Evolutionary conservation across 2,888 invertebrate genomes (phyloP).

Genomic region (Drosophila demipolita): DNA sequence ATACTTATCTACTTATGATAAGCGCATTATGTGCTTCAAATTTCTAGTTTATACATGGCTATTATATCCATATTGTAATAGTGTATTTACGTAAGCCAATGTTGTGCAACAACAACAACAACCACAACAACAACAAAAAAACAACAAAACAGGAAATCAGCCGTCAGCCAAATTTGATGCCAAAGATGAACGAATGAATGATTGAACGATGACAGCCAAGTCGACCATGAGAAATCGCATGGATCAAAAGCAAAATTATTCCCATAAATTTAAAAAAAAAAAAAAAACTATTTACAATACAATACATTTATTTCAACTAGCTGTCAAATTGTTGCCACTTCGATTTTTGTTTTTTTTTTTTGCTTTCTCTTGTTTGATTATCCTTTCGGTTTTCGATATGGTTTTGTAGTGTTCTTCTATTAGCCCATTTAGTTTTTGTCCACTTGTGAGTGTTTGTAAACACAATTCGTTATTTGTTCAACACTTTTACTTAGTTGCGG

Average conservation of each 20-base stretch:
- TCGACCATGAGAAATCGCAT: constrained; percentile 10
- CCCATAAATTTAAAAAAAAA: constrained; percentile 8
- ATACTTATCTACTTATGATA: constrained; percentile 49
- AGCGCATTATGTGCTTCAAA: constrained; percentile 69
- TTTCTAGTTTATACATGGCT: constrained; percentile 48
- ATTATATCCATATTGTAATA: constrained; percentile 53
- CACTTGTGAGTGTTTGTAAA: constrained; percentile 56
- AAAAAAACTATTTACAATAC: constrained; percentile 18
- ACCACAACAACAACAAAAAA: constrained; percentile 18
- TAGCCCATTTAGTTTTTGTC: constrained; percentile 34
- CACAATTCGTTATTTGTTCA: constrained; percentile 45
- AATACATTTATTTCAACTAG: constrained; percentile 43
- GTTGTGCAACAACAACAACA: constrained; percentile 26
- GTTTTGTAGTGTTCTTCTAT: constrained; percentile 44
- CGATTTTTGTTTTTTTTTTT: neutral
- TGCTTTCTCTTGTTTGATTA: constrained; percentile 6
- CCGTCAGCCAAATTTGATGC: constrained; percentile 52
- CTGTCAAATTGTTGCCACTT: constrained; percentile 38
- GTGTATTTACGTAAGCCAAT: constrained; percentile 32
- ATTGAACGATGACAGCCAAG: constrained; percentile 42
- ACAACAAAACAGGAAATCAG: constrained; percentile 8
- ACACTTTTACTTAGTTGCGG: constrained; percentile 43
- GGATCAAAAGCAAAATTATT: constrained; percentile 29
- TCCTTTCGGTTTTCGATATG: constrained; percentile 9
- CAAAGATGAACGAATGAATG: constrained; percentile 66